Percentiles rank a stretch among this genome's conserved stretches.
These are phyloP conservation scores for Hippocampus guttulatus DNA, from an alignment of 2,113 vertebrate genomes.

Conservation along the genomic window DNA sequence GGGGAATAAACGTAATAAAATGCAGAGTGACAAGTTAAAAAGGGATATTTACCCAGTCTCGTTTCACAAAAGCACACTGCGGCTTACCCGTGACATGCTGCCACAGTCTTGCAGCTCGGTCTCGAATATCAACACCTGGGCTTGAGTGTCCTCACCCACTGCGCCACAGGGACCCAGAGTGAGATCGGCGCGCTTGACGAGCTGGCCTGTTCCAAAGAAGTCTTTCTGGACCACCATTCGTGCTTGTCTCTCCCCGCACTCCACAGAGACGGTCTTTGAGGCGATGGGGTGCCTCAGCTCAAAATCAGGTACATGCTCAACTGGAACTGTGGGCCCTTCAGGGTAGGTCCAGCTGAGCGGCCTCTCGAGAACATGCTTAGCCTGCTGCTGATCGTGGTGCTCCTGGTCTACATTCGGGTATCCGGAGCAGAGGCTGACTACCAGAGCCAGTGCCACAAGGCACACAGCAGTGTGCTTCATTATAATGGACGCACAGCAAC, in stretches of 20 bases:
- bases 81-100: constrained; percentile 49
- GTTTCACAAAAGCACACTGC: neutral
- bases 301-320: neutral
- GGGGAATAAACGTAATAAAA: neutral
- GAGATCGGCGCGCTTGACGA: constrained; percentile 40
- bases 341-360: constrained; percentile 55
- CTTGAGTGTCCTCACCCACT: neutral
- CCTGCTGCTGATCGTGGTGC: neutral
- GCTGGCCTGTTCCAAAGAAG: constrained; percentile 54
- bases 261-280: constrained; percentile 43
- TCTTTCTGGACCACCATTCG: constrained; percentile 58
- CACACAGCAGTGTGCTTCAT: constrained; percentile 47
- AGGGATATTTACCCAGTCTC: neutral
- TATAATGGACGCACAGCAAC: constrained; percentile 49
- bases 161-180: constrained; percentile 46
- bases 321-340: neutral
- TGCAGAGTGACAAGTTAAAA: neutral
- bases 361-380: constrained; percentile 39
- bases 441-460: constrained; percentile 49
- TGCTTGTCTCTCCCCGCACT: constrained; percentile 45
- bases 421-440: constrained; percentile 34
- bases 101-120: constrained; percentile 45
- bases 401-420: neutral
- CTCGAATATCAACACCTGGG: constrained; percentile 53
- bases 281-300: constrained; percentile 32